These are phyloP conservation scores for Tichodroma muraria DNA, from an alignment of 2,113 vertebrate genomes.

Conservation along the genomic window DNA sequence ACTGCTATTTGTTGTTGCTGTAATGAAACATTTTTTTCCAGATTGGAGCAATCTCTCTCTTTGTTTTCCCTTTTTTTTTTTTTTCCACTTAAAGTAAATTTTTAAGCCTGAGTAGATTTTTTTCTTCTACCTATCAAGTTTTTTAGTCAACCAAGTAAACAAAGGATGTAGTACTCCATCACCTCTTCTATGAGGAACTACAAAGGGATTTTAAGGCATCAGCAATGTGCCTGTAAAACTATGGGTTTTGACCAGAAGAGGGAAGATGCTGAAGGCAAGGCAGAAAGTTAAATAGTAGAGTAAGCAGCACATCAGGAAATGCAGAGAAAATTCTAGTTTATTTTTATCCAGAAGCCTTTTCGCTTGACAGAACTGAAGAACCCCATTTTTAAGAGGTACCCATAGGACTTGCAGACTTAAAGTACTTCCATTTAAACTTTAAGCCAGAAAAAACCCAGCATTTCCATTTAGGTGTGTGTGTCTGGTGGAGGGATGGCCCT, in stretches of 20 bases:
- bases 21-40: not conserved
- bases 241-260: not conserved
- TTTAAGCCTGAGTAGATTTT: not conserved
- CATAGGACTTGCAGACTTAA: not conserved
- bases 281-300: not conserved
- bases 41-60: not conserved
- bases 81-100: not conserved
- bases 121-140: not conserved
- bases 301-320: not conserved
- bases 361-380: not conserved
- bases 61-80: too few relatives aligned
- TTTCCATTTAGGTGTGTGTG: not conserved
- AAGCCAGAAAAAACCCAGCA: not conserved
- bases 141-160: not conserved
- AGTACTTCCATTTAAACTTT: not conserved
- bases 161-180: not conserved
- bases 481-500: not conserved
- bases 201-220: not conserved
- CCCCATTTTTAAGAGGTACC: not conserved
- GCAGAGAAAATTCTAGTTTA: not conserved
- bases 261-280: not conserved
- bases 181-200: not conserved
- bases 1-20: not conserved
- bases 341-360: not conserved
- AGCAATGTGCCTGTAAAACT: not conserved